Percentiles rank a stretch among this genome's conserved stretches.
phyloP scores from a whole-genome alignment of 2,888 invertebrate species.

The Colletes collaris region DNA sequence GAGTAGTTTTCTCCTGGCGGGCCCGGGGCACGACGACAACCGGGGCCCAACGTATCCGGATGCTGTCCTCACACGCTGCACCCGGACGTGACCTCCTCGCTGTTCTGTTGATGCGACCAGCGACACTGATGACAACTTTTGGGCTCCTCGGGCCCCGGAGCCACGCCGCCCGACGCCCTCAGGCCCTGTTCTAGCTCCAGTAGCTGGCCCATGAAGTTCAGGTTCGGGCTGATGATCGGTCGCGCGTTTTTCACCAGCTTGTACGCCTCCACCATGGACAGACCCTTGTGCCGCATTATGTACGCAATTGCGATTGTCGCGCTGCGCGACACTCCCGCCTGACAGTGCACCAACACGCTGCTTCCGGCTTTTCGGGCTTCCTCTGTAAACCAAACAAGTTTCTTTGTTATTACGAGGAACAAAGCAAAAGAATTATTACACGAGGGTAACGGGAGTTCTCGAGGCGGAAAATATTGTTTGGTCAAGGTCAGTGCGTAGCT shows the following conservation, averaged over 20 bases:
- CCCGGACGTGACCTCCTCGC: constrained; percentile 84
- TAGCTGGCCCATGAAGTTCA: constrained; percentile 97
- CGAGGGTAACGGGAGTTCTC: too few relatives aligned
- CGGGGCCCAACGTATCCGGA: constrained; percentile 2
- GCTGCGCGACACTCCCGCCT: constrained; percentile 97
- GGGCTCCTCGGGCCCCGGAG: constrained; percentile 80
- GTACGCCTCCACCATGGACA: constrained; percentile 94
- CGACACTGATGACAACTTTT: constrained; percentile 83
- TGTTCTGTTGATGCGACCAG: constrained; percentile 84
- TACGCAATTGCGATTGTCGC: constrained; percentile 98
- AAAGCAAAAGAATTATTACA: too few relatives aligned
- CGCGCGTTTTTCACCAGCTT: constrained; percentile 93
- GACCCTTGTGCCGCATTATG: constrained; percentile 93
- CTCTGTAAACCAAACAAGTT: constrained; percentile 84
- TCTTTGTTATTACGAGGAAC: too few relatives aligned
- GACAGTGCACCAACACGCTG: constrained; percentile 96
- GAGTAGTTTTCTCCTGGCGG: constrained; percentile 11
- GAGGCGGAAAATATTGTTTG: too few relatives aligned
- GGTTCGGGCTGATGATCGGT: constrained; percentile 96
- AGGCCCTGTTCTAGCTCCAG: constrained; percentile 91
- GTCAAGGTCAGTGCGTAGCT: too few relatives aligned
- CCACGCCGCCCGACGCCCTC: constrained; percentile 79
- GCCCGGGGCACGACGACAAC: background rate
- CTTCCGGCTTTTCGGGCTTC: constrained; percentile 88
- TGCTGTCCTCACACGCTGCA: constrained; percentile 84